Conservation (phyloP, 2,888 invertebrate species). For the Leptinotarsa haldemani region DNA sequence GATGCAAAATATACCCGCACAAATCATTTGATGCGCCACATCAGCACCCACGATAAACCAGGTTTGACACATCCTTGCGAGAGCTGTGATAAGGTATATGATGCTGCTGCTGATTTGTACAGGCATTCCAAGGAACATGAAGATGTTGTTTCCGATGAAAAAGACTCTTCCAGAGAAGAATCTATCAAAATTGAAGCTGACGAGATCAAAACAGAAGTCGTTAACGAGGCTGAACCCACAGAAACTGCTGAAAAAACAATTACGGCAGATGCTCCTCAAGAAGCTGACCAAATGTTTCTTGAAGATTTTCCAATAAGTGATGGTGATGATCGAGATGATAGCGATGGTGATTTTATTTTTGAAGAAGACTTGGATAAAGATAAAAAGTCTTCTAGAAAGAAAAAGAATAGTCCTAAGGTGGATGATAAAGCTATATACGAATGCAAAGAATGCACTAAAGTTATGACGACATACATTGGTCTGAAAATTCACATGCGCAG, state of each 20-base stretch:
- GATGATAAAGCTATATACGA: slow-evolving; percentile 52
- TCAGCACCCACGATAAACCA: slow-evolving; percentile 58
- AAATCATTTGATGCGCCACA: slow-evolving; percentile 61
- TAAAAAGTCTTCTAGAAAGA: slow-evolving; percentile 40
- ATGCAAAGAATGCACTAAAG: slow-evolving; percentile 59
- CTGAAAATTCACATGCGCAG: slow-evolving; percentile 72
- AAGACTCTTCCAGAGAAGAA: slow-evolving; percentile 35
- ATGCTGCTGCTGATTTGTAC: slow-evolving; percentile 46
- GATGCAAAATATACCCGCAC: slow-evolving; percentile 60
- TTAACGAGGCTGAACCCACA: slow-evolving; percentile 27
- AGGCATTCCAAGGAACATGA: slow-evolving; percentile 49
- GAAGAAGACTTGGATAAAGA: slow-evolving; percentile 37
- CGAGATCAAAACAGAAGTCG: slow-evolving; percentile 37
- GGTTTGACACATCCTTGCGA: slow-evolving; percentile 49
- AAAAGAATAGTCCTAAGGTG: slow-evolving; percentile 40
- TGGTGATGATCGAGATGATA: slow-evolving; percentile 41
- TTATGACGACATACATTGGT: slow-evolving; percentile 57
- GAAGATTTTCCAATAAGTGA: slow-evolving; percentile 52
- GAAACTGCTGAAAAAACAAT: slow-evolving; percentile 26
- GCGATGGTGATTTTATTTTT: slow-evolving; percentile 44
- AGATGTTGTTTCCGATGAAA: slow-evolving; percentile 37
- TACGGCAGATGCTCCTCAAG: slow-evolving; percentile 1
- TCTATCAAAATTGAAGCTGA: slow-evolving; percentile 39
- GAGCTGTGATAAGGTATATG: slow-evolving; percentile 48
- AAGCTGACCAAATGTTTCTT: slow-evolving; percentile 31